Percentiles rank a stretch among this genome's conserved stretches.
Conservation (phyloP, 2,113 vertebrate species). For the Lynx canadensis region DNA sequence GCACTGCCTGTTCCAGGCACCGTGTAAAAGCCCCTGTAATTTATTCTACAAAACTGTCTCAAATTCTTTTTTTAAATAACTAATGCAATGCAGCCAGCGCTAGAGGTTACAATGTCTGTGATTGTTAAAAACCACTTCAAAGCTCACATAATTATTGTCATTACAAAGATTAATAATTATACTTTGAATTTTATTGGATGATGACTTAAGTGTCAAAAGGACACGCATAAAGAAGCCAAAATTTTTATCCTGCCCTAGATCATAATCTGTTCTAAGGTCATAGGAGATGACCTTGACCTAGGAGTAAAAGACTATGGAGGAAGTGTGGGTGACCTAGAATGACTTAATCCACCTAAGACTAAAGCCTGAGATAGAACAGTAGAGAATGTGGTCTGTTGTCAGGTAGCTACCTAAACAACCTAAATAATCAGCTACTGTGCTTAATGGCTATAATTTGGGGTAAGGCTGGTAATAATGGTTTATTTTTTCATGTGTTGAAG, state of each 20-base stretch:
- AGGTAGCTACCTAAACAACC: constrained; percentile 17
- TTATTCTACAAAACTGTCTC: neutral
- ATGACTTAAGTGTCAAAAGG: neutral
- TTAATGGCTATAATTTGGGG: constrained; percentile 77
- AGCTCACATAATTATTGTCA: neutral
- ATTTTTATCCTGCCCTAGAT: neutral
- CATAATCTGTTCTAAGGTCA: neutral
- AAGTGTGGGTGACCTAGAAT: neutral
- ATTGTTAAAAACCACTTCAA: neutral
- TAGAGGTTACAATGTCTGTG: neutral
- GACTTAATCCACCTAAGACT: neutral
- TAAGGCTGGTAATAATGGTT: constrained; percentile 63
- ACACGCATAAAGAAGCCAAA: neutral
- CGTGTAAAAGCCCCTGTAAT: neutral
- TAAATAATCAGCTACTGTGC: constrained; percentile 59
- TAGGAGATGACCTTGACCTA: neutral
- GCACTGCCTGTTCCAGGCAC: neutral
- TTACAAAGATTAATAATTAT: neutral
- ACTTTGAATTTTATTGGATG: neutral
- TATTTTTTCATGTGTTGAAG: constrained; percentile 67
- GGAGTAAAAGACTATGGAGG: neutral
- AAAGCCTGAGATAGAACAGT: neutral
- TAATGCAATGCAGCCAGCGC: neutral
- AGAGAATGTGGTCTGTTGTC: neutral
- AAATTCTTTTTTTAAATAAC: constrained; percentile 39